These are phyloP conservation scores for Pseudachorutes palmiensis DNA, from an alignment of 1,140 invertebrate species.

Conservation along the genomic window DNA sequence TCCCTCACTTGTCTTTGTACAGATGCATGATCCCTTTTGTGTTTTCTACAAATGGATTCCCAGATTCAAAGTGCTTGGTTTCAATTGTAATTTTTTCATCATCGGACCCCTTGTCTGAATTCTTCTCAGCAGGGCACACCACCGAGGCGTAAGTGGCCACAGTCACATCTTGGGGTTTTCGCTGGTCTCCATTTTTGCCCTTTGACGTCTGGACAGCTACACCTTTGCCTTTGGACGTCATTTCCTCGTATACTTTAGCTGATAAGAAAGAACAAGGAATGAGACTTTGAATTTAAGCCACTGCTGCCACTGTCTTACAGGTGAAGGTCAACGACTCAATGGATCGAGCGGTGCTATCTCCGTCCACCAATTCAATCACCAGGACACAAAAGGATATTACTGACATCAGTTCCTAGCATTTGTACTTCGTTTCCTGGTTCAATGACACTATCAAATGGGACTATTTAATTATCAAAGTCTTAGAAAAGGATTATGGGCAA, in stretches of 20 bases:
- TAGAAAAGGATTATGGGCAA: no score
- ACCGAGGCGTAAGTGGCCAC: background rate
- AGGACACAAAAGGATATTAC: slow-evolving; percentile 7
- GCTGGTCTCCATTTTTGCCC: background rate
- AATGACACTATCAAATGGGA: no score
- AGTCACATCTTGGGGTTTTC: background rate
- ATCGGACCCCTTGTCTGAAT: background rate
- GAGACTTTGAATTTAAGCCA: background rate
- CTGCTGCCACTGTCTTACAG: background rate
- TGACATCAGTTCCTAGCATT: no score
- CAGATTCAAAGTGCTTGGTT: slow-evolving; percentile 66
- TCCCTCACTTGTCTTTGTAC: slow-evolving; percentile 81
- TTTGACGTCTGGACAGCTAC: background rate
- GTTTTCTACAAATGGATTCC: slow-evolving; percentile 93
- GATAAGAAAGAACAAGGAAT: background rate
- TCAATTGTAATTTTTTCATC: background rate
- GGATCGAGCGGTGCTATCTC: background rate
- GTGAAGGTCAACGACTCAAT: background rate
- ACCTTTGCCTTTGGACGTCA: slow-evolving; percentile 2
- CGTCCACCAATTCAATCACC: background rate
- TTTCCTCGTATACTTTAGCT: slow-evolving; percentile 2
- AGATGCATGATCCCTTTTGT: slow-evolving; percentile 93
- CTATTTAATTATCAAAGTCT: no score
- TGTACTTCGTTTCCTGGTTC: no score
- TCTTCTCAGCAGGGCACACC: background rate